phyloP scores from a whole-genome alignment of 2,113 vertebrate genomes.

The Myotis davidii region DNA sequence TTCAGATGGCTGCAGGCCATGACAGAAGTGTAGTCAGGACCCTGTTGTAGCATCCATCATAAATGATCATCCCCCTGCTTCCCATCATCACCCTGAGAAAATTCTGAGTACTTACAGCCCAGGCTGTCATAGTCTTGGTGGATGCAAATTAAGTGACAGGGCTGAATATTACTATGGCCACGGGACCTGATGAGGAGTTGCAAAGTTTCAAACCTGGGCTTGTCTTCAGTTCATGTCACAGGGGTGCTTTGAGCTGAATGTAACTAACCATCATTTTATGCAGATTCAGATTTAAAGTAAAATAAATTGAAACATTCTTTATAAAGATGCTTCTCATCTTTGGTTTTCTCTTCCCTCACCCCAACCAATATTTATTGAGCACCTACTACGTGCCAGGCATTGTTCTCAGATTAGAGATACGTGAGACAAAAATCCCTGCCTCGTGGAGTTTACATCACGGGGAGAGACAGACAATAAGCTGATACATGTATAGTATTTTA shows the following conservation, averaged over 20 bases:
- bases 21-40: neutral
- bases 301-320: constrained; percentile 65
- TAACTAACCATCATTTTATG: constrained; percentile 6
- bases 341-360: neutral
- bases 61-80: neutral
- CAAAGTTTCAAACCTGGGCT: neutral
- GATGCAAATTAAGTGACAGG: neutral
- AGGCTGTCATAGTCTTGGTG: neutral
- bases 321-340: constrained; percentile 49
- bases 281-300: constrained; percentile 59
- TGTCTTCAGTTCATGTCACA: neutral
- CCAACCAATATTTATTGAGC: neutral
- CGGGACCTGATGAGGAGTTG: neutral
- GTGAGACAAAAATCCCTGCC: neutral
- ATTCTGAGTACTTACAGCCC: neutral
- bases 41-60: neutral
- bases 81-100: neutral
- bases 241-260: neutral
- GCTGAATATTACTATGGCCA: neutral
- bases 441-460: neutral
- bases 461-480: neutral
- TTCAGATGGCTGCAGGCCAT: neutral
- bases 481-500: neutral
- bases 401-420: neutral
- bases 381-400: neutral